Base-by-base conservation (phyloP, 2,113 vertebrate species). In the Callospermophilus lateralis region DNA sequence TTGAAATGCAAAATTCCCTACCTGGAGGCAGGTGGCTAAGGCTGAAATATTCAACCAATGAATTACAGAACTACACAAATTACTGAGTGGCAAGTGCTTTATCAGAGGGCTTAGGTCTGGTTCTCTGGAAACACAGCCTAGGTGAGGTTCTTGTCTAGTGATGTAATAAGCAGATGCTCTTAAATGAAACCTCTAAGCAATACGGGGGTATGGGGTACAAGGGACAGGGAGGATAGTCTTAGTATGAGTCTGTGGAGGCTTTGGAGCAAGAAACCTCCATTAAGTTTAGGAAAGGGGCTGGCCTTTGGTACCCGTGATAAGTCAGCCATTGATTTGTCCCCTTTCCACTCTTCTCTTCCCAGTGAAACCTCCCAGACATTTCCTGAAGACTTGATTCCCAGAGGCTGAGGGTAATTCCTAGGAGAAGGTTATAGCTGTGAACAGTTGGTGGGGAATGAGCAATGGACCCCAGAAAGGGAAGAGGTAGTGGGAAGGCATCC, bases 1-100 rank as follows among this genome's bases (percentile, higher is more conserved):
- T 96, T 95, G 74, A 93, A 90, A 77, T 96, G 10, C 22, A 88
- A 37, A 78, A 61, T 90, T 30, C 19, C 32, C 8, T 76, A 37
- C 20, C 22, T 73, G 42, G 74, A 11, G 42, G 10, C 16, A 32
- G 16, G 28, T 24, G 34, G 6, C 63, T 84, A 84, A 72, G 28
- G 55, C 72, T 79, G 9, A 93, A 83, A 48, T 67, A 67, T 61
- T 89, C 10, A 78, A 74, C 34, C 37, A 85, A 4, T 16, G 77
- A 11, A n/a, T 48, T 91, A 80, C 0, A 84, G 42, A 89, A 58
- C 61, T 65, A 30, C 26, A 3, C 2, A 70, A 32, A 11, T 95
- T 81, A 51, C 16, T 30, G n/a, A 73, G 70, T 83, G 28, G 4
- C 67, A 70, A 20, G 48, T 63, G 6, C 19, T 90, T 68, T 83